Evolutionary conservation across 2,797 vertebrate genomes (phyloP).

Genomic region (Brachyrhaphis roseni): DNA sequence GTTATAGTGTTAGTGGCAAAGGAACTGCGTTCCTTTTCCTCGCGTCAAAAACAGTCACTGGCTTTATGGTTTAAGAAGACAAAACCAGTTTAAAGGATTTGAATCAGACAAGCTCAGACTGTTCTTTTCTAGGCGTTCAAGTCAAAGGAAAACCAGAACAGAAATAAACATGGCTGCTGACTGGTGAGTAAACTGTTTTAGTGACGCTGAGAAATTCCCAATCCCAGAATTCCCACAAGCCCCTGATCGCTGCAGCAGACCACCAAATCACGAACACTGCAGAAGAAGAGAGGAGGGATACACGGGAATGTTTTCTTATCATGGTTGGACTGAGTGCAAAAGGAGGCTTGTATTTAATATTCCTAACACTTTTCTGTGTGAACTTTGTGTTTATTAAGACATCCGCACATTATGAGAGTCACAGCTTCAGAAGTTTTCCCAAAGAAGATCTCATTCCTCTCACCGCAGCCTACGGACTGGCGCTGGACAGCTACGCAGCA

Average conservation of each 20-base stretch:
- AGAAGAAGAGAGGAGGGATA: neutral
- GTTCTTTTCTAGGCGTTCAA: neutral
- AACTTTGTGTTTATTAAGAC: constrained; percentile 3
- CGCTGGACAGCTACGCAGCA: constrained; percentile 82
- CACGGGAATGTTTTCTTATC: constrained; percentile 14
- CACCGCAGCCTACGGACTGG: constrained; percentile 79
- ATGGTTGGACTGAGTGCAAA: constrained; percentile 46
- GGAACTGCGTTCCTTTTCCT: neutral
- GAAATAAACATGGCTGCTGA: neutral
- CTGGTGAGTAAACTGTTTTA: constrained; percentile 20
- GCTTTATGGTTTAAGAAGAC: neutral
- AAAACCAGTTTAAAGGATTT: neutral
- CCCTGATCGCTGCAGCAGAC: constrained; percentile 59
- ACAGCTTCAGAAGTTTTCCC: constrained; percentile 83
- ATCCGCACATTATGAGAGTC: constrained; percentile 83
- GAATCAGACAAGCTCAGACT: neutral
- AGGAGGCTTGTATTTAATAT: neutral
- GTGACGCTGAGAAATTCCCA: constrained; percentile 50
- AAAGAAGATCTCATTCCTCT: constrained; percentile 82
- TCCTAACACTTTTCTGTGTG: constrained; percentile 14
- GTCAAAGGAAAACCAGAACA: neutral
- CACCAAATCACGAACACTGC: constrained; percentile 5
- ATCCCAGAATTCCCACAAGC: constrained; percentile 56
- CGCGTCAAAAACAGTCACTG: neutral
- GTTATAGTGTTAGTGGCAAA: no score